These are phyloP conservation scores for Ophion ellenae DNA, from an alignment of 2,888 invertebrate genomes.

Conservation along the genomic window DNA sequence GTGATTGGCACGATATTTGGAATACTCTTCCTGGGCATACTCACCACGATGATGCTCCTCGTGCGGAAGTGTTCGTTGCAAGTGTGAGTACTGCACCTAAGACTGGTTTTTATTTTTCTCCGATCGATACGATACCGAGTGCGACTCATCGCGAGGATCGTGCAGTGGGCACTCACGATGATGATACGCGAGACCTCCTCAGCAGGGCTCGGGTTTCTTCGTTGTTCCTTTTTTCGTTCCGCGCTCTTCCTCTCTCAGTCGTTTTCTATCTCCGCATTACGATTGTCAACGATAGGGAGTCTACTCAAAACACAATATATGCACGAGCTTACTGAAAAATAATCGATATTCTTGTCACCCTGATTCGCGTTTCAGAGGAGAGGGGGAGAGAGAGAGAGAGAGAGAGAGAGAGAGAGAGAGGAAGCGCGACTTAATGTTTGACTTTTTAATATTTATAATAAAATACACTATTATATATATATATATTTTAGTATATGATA, in stretches of 20 bases:
- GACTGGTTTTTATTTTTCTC: not conserved
- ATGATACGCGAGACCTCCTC: too few species aligned
- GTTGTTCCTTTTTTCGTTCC: too few species aligned
- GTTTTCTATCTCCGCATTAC: not conserved
- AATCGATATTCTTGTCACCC: conserved; percentile 76
- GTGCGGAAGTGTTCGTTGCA: conserved; percentile 78
- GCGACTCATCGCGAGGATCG: too few species aligned
- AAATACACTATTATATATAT: too few species aligned
- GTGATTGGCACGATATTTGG: conserved; percentile 79
- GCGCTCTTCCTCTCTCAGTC: too few species aligned
- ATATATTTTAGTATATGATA: too few species aligned
- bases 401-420: conserved; percentile 45
- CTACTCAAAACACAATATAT: conserved; percentile 23
- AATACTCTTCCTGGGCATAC: conserved; percentile 78
- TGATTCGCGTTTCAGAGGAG: conserved; percentile 74
- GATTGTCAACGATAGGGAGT: not conserved
- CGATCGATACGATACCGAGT: too few species aligned
- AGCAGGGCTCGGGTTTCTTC: too few species aligned
- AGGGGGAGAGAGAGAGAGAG: conserved; percentile 39
- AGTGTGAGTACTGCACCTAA: conserved; percentile 74
- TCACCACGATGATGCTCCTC: conserved; percentile 78
- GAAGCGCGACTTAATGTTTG: too few species aligned
- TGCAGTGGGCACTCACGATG: not conserved
- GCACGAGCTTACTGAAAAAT: conserved; percentile 70
- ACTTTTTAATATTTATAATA: too few species aligned